Base-by-base conservation (phyloP, 2,113 vertebrate species). In the Phainopepla nitens region DNA sequence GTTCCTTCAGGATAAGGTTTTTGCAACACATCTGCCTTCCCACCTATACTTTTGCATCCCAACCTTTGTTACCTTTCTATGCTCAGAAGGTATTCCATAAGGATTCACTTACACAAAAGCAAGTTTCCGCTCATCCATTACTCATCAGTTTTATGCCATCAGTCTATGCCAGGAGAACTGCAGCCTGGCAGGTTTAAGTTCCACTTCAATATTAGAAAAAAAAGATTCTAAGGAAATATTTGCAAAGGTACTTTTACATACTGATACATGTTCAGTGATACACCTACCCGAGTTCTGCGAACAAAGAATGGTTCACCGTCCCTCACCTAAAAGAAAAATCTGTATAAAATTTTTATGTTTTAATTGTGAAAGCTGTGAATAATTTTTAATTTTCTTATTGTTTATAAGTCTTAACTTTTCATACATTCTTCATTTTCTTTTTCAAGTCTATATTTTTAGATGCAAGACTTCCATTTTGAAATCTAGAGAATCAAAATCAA, bases 361-460 rank as follows among this genome's bases (percentile, higher is more conserved):
- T n/a, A 29, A 58, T 82, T 58, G 53, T 42, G 19, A 77, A 87
- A 80, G 4, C 11, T 51, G 36, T 36, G 18, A 51, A 56, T 33
- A 78, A 27, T 44, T 13, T 49, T 61, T 33, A 42, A 53, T 61
- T 6, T 75, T 28, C 7, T 29, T 10, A 27, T 14, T 24, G 0
- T 66, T 69, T 75, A 8, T 18, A 64, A 35, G n/a, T 35, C 16
- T 56, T 64, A 66, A 21, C 7, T 75, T 53, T 68, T 17, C 23
- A n/a, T 28, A 28, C 2, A 24, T 53, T 5, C 8, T 22, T 75
- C 0, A 0, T 82, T 79, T 81, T 75, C n/a, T 47, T 50, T 70
- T 65, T 19, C 16, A 36, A 36, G 21, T 39, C 14, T 3, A 1
- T 29, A 19, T 36, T 82, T 88, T 51, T 31, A 58, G 11, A 65